These are phyloP conservation scores for Papilio protenor DNA, from an alignment of 2,888 invertebrate species.

Conservation along the genomic window DNA sequence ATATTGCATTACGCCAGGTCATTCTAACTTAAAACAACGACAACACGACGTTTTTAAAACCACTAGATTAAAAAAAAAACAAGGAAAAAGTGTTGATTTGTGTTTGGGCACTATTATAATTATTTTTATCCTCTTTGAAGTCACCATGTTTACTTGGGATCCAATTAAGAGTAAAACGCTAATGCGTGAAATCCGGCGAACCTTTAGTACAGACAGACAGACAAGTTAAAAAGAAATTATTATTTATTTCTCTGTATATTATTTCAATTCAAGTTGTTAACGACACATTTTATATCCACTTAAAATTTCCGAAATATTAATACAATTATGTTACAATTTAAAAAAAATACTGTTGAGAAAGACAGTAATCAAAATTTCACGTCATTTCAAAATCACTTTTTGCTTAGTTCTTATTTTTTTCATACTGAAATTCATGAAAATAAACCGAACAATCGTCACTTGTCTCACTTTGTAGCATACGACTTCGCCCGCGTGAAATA, in stretches of 20 bases:
- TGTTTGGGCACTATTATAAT: slow-evolving; percentile 26
- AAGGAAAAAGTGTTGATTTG: background rate
- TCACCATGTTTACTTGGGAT: slow-evolving; percentile 39
- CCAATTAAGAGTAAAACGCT: slow-evolving; percentile 42
- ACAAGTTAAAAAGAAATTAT: background rate
- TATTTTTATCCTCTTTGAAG: slow-evolving; percentile 43
- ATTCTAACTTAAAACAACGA: background rate
- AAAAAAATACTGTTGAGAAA: too few relatives aligned
- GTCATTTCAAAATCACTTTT: too few relatives aligned
- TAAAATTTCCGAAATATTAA: too few relatives aligned
- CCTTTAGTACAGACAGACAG: slow-evolving; percentile 14
- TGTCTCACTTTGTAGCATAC: too few relatives aligned
- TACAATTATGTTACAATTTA: too few relatives aligned
- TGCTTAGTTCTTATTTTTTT: too few relatives aligned
- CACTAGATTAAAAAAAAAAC: slow-evolving; percentile 13
- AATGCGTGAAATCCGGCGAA: slow-evolving; percentile 43
- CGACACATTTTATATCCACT: background rate
- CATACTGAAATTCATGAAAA: too few relatives aligned
- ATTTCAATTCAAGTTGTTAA: background rate
- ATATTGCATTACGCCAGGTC: background rate
- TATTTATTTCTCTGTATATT: background rate
- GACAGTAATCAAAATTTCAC: too few relatives aligned
- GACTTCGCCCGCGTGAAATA: too few relatives aligned
- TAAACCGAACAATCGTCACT: too few relatives aligned
- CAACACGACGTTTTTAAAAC: slow-evolving; percentile 1